Conservation (phyloP, 1,140 invertebrate genomes). For the Triops longicaudatus region DNA sequence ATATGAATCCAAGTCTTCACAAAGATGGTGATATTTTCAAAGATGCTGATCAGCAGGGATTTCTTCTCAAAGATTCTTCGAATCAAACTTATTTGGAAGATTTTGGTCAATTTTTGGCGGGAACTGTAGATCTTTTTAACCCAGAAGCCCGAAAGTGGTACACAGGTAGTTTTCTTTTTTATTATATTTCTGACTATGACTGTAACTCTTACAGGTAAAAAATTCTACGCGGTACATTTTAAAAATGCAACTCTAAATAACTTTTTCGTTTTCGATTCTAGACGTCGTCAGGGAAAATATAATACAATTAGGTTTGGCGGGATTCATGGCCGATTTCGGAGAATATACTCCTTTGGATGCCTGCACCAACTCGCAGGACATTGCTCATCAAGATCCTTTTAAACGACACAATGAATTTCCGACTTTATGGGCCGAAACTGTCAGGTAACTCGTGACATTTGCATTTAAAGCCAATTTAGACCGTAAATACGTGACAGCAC, state of each 20-base stretch:
- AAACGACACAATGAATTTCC: slow-evolving; percentile 30
- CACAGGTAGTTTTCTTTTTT: slow-evolving; percentile 33
- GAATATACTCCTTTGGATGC: slow-evolving; percentile 40
- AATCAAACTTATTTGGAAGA: slow-evolving; percentile 35
- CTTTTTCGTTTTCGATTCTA: slow-evolving; percentile 29
- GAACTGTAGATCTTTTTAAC: slow-evolving; percentile 39
- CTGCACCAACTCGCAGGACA: slow-evolving; percentile 32
- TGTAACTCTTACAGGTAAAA: background rate
- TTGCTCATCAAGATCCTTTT: background rate
- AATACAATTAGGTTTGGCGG: slow-evolving; percentile 38
- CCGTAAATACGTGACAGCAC: background rate
- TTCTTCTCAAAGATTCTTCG: slow-evolving; percentile 36
- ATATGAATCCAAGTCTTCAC: slow-evolving; percentile 42
- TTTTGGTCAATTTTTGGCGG: slow-evolving; percentile 40
- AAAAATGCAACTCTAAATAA: no score
- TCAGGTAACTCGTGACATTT: slow-evolving; percentile 23
- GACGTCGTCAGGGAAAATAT: slow-evolving; percentile 39
- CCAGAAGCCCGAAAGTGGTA: slow-evolving; percentile 39
- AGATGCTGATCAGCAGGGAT: slow-evolving; percentile 34
- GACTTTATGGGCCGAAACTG: slow-evolving; percentile 27
- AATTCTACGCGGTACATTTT: no score
- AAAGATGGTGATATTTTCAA: slow-evolving; percentile 37
- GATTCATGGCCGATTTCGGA: slow-evolving; percentile 45
- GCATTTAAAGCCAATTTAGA: background rate
- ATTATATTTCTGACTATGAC: background rate